Percentiles rank a stretch among this genome's conserved stretches.
Evolutionary conservation across 2,797 vertebrate genomes (phyloP).

Genomic region (Lates japonicus): DNA sequence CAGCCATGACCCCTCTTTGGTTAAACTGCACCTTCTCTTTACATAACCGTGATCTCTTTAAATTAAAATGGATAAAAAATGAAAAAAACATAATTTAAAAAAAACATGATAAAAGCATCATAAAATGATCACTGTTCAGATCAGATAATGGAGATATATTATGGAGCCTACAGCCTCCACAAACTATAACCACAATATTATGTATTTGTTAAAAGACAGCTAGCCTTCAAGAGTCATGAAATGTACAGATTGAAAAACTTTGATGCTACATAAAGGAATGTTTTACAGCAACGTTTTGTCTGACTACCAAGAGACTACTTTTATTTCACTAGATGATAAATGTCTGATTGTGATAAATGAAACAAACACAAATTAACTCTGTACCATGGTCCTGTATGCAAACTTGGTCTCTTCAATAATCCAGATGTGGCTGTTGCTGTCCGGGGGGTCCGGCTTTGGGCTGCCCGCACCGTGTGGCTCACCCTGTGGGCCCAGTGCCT

Average conservation of each 20-base stretch:
- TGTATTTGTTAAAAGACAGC: not conserved
- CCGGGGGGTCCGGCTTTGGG: constrained; percentile 1
- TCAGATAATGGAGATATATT: not conserved
- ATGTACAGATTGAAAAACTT: not conserved
- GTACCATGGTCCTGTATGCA: constrained; percentile 47
- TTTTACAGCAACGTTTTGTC: not conserved
- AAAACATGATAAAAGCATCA: not conserved
- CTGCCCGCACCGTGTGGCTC: not conserved
- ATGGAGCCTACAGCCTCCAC: not conserved
- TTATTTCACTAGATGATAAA: not conserved
- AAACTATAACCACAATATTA: not conserved
- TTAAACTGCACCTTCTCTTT: constrained; percentile 14
- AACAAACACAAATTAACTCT: not conserved
- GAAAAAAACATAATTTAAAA: too few species aligned
- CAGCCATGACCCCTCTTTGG: not conserved
- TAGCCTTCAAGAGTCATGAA: not conserved
- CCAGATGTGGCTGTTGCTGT: constrained; percentile 58
- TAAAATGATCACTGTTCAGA: constrained; percentile 10
- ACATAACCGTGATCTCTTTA: constrained; percentile 9
- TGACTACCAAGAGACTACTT: not conserved
- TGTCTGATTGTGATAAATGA: not conserved
- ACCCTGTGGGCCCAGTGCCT: not conserved
- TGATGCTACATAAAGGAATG: not conserved
- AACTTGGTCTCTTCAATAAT: constrained; percentile 52
- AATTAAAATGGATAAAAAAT: constrained; percentile 18